Base-by-base conservation (phyloP, 2,888 invertebrate species). In the Andrena hattorfiana region DNA sequence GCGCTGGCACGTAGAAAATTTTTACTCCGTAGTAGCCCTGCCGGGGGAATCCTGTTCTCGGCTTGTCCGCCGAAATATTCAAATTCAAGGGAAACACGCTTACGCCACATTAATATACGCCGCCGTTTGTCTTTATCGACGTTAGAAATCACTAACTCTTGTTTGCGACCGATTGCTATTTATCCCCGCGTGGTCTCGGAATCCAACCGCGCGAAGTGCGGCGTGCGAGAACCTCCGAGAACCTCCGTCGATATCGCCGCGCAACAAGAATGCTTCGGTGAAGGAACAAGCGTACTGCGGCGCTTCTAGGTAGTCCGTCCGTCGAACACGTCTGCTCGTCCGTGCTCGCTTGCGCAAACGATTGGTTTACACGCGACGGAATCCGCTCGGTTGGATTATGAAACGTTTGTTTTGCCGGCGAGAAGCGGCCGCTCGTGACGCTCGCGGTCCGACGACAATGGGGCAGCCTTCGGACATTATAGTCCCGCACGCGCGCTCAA, bases 341-440 rank as follows among this genome's bases (percentile, higher is more conserved):
- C 49, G 32, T 42, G 10, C 42, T 32, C 56, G 60, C 75, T 84
- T 84, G 80, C 81, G 84, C 81, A 84, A 84, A 80, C 75, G 76
- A 84, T 84, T 62, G 83, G 70, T 86, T 81, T 87, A 81, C 85
- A 85, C 80, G 81, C 85, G 77, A 84, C 74, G 83, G 85, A 88
- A 88, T 85, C 81, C 75, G 75, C 70, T 81, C 81, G 83, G 66
- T 75, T 70, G 72, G 72, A 84, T 89, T 90, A 86, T 85, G 90
- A 90, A 90, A 90, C 89, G 77, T 68, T 89, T 90, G 88, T 90
- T 89, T 90, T 90, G 83, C 86, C 84, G 87, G 82, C 80, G 67
- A 60, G 70, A 85, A 83, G 87, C 79, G 81, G 78, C 69, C 77
- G 81, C 75, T 79, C 77, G 69, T 70, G 81, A 82, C 77, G 81